Base-by-base conservation (phyloP, 2,888 invertebrate genomes). In the Eudemis profundana region DNA sequence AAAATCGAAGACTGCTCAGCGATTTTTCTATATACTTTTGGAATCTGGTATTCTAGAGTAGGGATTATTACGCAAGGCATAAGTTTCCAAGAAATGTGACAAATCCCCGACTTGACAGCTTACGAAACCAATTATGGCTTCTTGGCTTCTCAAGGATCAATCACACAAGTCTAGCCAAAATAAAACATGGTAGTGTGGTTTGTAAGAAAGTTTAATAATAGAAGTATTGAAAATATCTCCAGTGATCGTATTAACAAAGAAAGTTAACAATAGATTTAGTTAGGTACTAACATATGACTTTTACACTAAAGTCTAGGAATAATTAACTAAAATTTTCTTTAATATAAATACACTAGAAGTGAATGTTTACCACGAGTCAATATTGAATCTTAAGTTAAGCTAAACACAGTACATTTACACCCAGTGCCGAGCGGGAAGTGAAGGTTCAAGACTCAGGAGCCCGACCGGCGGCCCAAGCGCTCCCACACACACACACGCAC, bases 181-280 rank as follows among this genome's bases (percentile, higher is more conserved):
- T 59, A 46, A 65, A 40, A 57, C 54, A 40, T 23, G 5, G n/a
- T 12, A 17, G 44, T 42, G 61, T 78, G 84, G 86, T 90, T 91
- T 89, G 86, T 90, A 91, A 91, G 91, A 91, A 92, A 92, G 89
- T 90, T 92, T 90, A 90, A 89, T 83, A 79, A 82, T 86, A 90
- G 88, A 90, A 88, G 89, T 90, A 88, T 90, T 88, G 90, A 91
- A 90, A 91, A 92, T 91, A 91, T 91, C 86, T 91, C 89, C 90
- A 88, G 90, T 86, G 88, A 86, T 84, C 83, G 84, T 85, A 85
- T 86, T 83, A 91, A 90, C 90, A 90, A 89, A 89, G 83, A 86
- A 84, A 79, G 79, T 82, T 87, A 90, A 90, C 89, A 90, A 91
- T 89, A 87, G 88, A 90, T 91, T 91, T 91, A 87, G 90, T 87